Percentiles rank a stretch among this genome's conserved stretches.
phyloP scores from a whole-genome alignment of 2,113 vertebrate genomes.

The Phalacrocorax carbo region DNA sequence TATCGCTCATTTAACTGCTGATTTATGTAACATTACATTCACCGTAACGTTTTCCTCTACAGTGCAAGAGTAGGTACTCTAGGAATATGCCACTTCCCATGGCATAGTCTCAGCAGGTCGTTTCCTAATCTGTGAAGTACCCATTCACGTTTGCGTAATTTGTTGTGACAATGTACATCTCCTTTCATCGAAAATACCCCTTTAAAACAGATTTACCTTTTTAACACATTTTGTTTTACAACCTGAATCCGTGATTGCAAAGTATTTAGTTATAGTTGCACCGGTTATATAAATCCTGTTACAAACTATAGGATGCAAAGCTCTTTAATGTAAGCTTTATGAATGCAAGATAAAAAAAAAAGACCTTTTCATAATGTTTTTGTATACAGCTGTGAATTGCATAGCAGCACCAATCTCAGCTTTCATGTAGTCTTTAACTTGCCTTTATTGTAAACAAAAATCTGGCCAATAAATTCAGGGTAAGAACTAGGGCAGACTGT shows the following conservation, averaged over 20 bases:
- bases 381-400: not conserved
- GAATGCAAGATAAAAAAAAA: conserved; percentile 13
- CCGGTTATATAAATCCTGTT: not conserved
- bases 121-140: not conserved
- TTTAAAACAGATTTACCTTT: conserved; percentile 2
- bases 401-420: not conserved
- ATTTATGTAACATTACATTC: not conserved
- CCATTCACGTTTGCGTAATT: not conserved
- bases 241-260: not conserved
- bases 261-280: not conserved
- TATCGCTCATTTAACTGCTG: not conserved
- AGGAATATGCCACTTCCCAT: not conserved
- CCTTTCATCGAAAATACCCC: not conserved
- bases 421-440: conserved; percentile 21
- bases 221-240: not conserved
- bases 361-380: conserved; percentile 3
- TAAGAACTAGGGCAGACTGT: conserved; percentile 50
- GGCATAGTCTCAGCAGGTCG: not conserved
- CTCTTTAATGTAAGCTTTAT: not conserved
- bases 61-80: not conserved
- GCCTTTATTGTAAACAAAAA: conserved; percentile 53
- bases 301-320: not conserved
- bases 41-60: not conserved
- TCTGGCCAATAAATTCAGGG: conserved; percentile 42
- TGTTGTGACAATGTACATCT: not conserved